A percentile compares a stretch with the other conserved stretches of the same genome.
Evolutionary conservation across 2,888 invertebrate species (phyloP).

Genomic region (Odontocerum albicorne): DNA sequence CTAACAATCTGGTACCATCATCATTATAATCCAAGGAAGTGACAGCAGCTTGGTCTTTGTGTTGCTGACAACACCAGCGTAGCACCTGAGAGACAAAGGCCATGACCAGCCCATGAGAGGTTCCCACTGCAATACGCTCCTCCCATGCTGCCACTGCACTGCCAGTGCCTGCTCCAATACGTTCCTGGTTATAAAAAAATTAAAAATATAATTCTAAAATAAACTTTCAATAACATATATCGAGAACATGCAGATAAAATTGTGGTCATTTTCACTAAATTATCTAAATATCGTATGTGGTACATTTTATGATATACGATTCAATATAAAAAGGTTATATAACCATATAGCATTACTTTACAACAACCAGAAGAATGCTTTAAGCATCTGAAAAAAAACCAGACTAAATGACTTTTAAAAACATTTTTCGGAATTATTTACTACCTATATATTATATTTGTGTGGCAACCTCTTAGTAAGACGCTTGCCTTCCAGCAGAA

Average conservation of each 20-base stretch:
- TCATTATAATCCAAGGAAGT: slow-evolving; percentile 84
- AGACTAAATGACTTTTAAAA: too few species aligned
- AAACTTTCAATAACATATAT: too few species aligned
- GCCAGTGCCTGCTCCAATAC: slow-evolving; percentile 86
- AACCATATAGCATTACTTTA: too few species aligned
- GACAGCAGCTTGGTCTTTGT: slow-evolving; percentile 74
- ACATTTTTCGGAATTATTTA: too few species aligned
- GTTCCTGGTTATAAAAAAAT: slow-evolving; percentile 64
- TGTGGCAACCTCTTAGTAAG: too few species aligned
- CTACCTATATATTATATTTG: too few species aligned
- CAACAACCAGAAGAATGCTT: too few species aligned
- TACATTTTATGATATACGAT: too few species aligned
- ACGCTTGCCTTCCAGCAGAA: too few species aligned
- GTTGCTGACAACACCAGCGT: slow-evolving; percentile 79
- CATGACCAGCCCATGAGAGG: slow-evolving; percentile 88
- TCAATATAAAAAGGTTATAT: too few species aligned
- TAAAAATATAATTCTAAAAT: neutral
- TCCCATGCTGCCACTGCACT: slow-evolving; percentile 78
- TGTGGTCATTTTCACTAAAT: neutral
- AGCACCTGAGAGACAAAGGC: slow-evolving; percentile 89
- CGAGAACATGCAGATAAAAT: neutral
- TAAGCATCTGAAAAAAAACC: too few species aligned
- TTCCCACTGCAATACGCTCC: slow-evolving; percentile 87
- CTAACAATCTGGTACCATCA: slow-evolving; percentile 83
- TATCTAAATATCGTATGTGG: too few species aligned